Conservation (phyloP, 2,888 invertebrate genomes). For the Aleiodes leptofemur region DNA sequence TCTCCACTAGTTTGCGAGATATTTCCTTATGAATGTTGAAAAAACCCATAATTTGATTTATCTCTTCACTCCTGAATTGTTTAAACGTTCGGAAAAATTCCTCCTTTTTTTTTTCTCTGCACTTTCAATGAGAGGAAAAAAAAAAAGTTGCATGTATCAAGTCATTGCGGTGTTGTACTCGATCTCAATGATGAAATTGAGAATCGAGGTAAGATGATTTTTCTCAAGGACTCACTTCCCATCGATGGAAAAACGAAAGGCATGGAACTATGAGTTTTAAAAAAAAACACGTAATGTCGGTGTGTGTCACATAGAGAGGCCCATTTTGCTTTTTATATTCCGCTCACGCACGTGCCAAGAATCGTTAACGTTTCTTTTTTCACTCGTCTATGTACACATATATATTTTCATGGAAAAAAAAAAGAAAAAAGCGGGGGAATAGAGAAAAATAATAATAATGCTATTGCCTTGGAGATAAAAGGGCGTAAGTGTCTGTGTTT, state of each 20-base stretch:
- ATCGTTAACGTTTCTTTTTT: conserved; percentile 24
- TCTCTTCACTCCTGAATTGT: no score
- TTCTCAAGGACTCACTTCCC: conserved; percentile 70
- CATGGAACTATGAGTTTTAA: conserved; percentile 47
- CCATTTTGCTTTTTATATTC: conserved; percentile 40
- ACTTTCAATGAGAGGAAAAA: not conserved
- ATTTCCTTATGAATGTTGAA: no score
- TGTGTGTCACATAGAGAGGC: conserved; percentile 32
- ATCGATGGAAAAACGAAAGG: conserved; percentile 74
- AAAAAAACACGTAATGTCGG: conserved; percentile 24
- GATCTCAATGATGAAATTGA: conserved; percentile 70
- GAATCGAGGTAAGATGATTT: conserved; percentile 71
- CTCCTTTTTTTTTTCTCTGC: not conserved
- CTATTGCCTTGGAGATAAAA: not conserved
- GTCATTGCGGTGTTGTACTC: conserved; percentile 43
- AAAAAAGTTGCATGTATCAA: conserved; percentile 22
- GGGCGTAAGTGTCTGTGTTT: no score
- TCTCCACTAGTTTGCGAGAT: no score
- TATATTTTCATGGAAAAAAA: conserved; percentile 6
- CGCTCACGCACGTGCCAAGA: conserved; percentile 53
- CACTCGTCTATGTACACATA: conserved; percentile 12
- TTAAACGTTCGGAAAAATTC: not conserved
- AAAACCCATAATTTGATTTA: no score
- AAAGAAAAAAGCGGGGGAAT: not conserved
- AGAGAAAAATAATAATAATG: not conserved